phyloP scores from a whole-genome alignment of 2,888 invertebrate genomes.

The Molorchus minor region DNA sequence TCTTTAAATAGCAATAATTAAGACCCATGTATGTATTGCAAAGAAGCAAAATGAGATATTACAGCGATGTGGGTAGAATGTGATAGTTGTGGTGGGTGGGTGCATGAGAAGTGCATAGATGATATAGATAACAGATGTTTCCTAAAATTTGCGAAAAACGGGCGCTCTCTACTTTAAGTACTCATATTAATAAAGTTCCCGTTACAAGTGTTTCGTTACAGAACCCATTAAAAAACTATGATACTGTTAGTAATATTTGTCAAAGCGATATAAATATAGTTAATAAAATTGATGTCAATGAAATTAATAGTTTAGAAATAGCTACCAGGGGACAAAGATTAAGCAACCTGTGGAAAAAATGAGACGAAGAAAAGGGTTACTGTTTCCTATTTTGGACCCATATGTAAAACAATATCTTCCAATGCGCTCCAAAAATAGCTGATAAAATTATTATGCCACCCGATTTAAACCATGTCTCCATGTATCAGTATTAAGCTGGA shows the following conservation, averaged over 20 bases:
- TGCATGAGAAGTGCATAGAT: slow-evolving; percentile 18
- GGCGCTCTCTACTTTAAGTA: too few relatives aligned
- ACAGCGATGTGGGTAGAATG: too few relatives aligned
- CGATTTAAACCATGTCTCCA: slow-evolving; percentile 14
- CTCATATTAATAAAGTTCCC: slow-evolving; percentile 18
- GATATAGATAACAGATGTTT: slow-evolving; percentile 4
- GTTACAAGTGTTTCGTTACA: not conserved
- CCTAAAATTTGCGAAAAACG: slow-evolving; percentile 8
- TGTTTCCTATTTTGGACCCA: not conserved
- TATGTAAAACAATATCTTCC: not conserved
- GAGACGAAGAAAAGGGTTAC: slow-evolving; percentile 12
- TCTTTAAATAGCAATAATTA: too few relatives aligned
- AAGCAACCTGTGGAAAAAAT: not conserved
- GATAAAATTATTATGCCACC: not conserved
- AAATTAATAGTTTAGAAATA: not conserved
- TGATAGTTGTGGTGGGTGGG: slow-evolving; percentile 24
- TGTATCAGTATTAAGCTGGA: slow-evolving; percentile 5
- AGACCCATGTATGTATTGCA: too few relatives aligned
- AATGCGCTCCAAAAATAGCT: not conserved
- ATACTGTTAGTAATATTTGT: not conserved
- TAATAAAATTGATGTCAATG: not conserved
- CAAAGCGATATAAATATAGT: not conserved
- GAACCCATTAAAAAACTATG: not conserved
- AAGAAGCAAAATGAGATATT: too few relatives aligned
- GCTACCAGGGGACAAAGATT: not conserved